Base-by-base conservation (phyloP, 2,113 vertebrate genomes). In the Crotophaga sulcirostris region DNA sequence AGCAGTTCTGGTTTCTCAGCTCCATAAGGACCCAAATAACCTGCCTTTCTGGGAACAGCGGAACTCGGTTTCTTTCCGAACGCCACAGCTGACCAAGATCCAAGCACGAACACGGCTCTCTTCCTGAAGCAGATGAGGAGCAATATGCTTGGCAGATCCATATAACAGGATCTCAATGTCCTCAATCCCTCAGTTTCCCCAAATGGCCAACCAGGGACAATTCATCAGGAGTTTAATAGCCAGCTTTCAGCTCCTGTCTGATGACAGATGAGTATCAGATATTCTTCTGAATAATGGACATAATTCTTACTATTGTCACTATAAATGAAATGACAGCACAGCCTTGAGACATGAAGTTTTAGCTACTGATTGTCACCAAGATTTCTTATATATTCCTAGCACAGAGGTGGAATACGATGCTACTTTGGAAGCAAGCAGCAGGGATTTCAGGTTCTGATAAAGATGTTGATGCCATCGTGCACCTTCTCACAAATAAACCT, bases 321-420 rank as follows among this genome's bases (percentile, higher is more conserved):
- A 36, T 13, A 84, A 84, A 63, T 14, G 45, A 94, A 92, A 11
- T 86, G 89, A 94, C 83, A 96, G 91, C 84, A 91, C 68, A 81
- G 96, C 95, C 84, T 78, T 66, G 24, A 88, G 95, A 78, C 84
- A 75, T 13, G 55, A 81, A 73, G 60, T 74, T 34, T 91, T 8
- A 87, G 84, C 51, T 84, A 3, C 80, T 77, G 87, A 77, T 87
- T 81, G 84, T 84, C 89, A 62, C 80, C 45, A 62, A 73, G 87
- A 93, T 91, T 78, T 59, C 8, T 4, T 66, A 8, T 67, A 62
- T 60, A 63, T 52, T 6, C 60, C 51, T 44, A 45, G 76, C 76
- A 36, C 40, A 34, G 69, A 51, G 68, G 47, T 62, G 34, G 64
- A 40, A 72, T 12, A 9, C 1, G 74, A 29, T 3, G 60, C 49